Conservation (phyloP, 1,140 invertebrate genomes). For the Nebria ingens region DNA sequence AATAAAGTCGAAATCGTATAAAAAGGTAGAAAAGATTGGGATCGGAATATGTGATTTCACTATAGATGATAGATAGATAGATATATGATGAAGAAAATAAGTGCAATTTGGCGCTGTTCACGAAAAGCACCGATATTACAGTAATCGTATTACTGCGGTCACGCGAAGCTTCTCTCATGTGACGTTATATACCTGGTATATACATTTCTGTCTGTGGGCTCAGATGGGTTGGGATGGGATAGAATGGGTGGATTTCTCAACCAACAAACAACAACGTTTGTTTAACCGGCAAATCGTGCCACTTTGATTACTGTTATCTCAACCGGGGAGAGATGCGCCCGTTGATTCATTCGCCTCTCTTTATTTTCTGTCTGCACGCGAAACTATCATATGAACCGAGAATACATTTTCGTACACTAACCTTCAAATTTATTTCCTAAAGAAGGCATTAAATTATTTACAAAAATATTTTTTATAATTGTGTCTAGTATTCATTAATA, state of each 20-base stretch:
- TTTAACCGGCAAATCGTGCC: background rate
- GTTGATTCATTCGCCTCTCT: background rate
- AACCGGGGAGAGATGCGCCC: background rate
- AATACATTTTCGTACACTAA: background rate
- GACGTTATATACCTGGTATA: background rate
- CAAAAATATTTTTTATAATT: too few relatives aligned
- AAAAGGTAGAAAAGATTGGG: too few relatives aligned
- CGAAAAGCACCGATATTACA: conserved; percentile 1
- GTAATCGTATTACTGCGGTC: background rate
- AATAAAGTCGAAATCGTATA: too few relatives aligned
- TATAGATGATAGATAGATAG: too few relatives aligned
- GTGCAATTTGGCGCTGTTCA: background rate
- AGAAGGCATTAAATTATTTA: too few relatives aligned
- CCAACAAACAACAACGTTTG: too few relatives aligned
- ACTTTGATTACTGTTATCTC: conserved; percentile 2
- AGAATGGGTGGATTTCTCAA: background rate
- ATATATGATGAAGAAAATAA: background rate
- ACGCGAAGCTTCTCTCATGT: background rate
- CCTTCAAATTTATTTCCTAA: background rate
- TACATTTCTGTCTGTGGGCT: background rate
- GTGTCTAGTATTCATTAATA: too few relatives aligned
- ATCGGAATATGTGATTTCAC: too few relatives aligned
- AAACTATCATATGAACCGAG: background rate
- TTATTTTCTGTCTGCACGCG: conserved; percentile 1
- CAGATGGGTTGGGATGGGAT: too few relatives aligned